Base-by-base conservation (phyloP, 2,797 vertebrate species). In the Myotis planiceps region DNA sequence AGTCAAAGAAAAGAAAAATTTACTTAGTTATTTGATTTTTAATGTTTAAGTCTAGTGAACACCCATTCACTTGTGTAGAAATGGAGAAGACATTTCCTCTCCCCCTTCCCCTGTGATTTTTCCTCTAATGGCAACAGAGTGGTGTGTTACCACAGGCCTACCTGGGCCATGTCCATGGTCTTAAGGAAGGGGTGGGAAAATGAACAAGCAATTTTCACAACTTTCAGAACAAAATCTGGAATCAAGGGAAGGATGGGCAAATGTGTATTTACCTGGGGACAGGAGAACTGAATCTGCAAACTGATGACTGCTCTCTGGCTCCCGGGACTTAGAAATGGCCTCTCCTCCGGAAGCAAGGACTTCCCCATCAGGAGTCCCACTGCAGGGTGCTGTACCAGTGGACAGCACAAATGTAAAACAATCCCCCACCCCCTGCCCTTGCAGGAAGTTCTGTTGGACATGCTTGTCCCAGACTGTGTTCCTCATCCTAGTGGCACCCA, bases 1-100 rank as follows among this genome's bases (percentile, higher is more conserved):
- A 92, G 4, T 86, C 32, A 84, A 76, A 90, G 45, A 86, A 29
- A 89, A 82, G 47, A 51, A 92, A 93, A 65, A 37, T 14, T 79
- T 90, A 82, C 63, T 92, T 13, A 45, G 19, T 23, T 18, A 34
- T 75, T 94, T 87, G 53, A 15, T 51, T 95, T 84, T 55, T 66
- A 86, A 60, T 27, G 51, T 72, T 15, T 10, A 60, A n/a, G 32
- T 71, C 78, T 75, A 37, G 18, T 29, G 79, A 85, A 85, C 8
- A 51, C 27, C 58, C 45, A 53, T 82, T 89, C 37, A 83, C 21
- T 39, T 66, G 27, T 58, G 32, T 6, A 42, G 66, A 84, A 72
- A 53, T 58, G 32, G 4, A 42, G 66, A 84, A 72, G 49, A 14
- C 27, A n/a, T 55, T 80, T 34, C 85, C 42, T 66, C 18, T 4